These are phyloP conservation scores for Pseudopleuronectes americanus DNA, from an alignment of 2,797 vertebrate genomes.

Conservation along the genomic window DNA sequence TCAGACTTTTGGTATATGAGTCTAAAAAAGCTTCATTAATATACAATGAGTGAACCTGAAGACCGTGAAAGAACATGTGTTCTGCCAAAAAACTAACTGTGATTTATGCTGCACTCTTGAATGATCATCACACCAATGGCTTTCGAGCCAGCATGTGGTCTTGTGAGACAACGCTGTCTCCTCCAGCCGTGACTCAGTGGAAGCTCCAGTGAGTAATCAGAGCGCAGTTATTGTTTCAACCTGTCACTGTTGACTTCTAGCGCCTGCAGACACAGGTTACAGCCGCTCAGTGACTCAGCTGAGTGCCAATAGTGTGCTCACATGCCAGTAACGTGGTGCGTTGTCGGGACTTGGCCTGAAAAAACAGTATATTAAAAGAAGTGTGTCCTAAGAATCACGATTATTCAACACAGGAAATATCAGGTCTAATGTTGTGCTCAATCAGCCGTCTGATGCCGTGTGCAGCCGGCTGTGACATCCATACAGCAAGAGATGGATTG, in stretches of 20 bases:
- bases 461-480: constrained; percentile 28
- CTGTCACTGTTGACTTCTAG: constrained; percentile 68
- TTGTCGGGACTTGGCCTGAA: constrained; percentile 34
- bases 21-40: neutral
- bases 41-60: neutral
- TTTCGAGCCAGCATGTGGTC: constrained; percentile 32
- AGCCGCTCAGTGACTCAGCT: constrained; percentile 71
- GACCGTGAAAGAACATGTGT: neutral
- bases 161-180: constrained; percentile 73
- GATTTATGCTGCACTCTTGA: constrained; percentile 34
- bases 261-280: constrained; percentile 77
- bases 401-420: constrained; percentile 51
- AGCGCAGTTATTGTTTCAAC: constrained; percentile 76
- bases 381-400: constrained; percentile 12
- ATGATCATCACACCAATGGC: constrained; percentile 24
- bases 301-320: constrained; percentile 54
- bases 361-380: constrained; percentile 36
- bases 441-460: constrained; percentile 35
- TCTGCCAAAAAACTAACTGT: constrained; percentile 3
- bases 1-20: constrained; percentile 4
- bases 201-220: constrained; percentile 77
- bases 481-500: constrained; percentile 21
- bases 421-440: constrained; percentile 31
- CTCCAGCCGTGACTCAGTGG: constrained; percentile 75
- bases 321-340: constrained; percentile 57